Evolutionary conservation across 37 sponge, comb jelly and placozoan genomes (phyloP), one percentile per base, ranked within the genome.

Genomic region (Chondrilla cf. caribensis): DNA sequence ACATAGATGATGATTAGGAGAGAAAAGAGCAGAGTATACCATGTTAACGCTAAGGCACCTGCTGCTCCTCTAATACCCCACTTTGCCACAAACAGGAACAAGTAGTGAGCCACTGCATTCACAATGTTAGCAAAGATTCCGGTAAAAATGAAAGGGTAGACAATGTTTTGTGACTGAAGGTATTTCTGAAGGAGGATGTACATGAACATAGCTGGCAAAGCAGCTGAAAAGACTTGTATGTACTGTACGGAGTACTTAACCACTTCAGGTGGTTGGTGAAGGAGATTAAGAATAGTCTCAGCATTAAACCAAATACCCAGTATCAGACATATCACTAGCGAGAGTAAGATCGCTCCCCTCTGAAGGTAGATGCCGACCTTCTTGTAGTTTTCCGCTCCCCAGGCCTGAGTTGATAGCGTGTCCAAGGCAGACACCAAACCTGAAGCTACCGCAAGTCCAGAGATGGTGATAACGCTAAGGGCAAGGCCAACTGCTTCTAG

Each of bases 301-400:
- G 73, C 65, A 68, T 87, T 87, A 35, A 87, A 42, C 87, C 87
- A 91, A n/a, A 91, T 2, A 0, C 58, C 37, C 6, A 36, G 57
- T 5, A 90, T 42, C 31, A 76, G 68, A 38, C 85, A 17, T 54
- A 80, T n/a, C 28, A 79, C 60, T 2, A 85, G 0, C 0, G n/a
- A 21, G 1, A 85, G 25, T 31, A 85, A 68, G 66, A 85, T 37
- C 6, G 85, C 72, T 84, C 87, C 89, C 60, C 86, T 58, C 64
- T 92, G 92, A 14, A 85, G 57, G 38, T 85, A n/a, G n/a, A 83
- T 29, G 25, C 92, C 92, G 3, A 92, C 89, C 55, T 82, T 38
- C 60, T 80, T 88, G 68, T 86, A 88, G 71, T 92, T 92, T 35
- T 85, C 83, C 47, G 59, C 80, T 0, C 92, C 92, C 78, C 62